Evolutionary conservation across 2,888 invertebrate genomes (phyloP).

Genomic region (Leptinotarsa tumamoca): DNA sequence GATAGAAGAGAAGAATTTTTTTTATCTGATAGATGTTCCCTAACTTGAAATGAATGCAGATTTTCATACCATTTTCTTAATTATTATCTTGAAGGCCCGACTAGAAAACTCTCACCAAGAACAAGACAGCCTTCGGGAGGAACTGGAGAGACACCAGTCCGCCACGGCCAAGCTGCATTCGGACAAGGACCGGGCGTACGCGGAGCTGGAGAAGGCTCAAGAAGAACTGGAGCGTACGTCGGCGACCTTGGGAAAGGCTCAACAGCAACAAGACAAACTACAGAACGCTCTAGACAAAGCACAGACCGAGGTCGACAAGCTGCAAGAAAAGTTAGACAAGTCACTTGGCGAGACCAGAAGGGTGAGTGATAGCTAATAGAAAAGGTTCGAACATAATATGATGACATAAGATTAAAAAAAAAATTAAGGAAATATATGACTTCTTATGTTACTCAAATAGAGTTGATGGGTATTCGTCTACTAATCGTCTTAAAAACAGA

Average conservation of each 20-base stretch:
- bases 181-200: slow-evolving; percentile 84
- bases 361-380: slow-evolving; percentile 66
- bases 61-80: too few species aligned
- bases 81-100: slow-evolving; percentile 71
- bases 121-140: slow-evolving; percentile 92
- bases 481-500: too few species aligned
- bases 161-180: slow-evolving; percentile 87
- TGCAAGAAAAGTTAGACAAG: slow-evolving; percentile 90
- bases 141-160: slow-evolving; percentile 88
- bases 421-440: too few species aligned
- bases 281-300: slow-evolving; percentile 90
- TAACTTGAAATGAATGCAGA: too few species aligned
- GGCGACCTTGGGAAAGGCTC: slow-evolving; percentile 90
- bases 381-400: too few species aligned
- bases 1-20: too few species aligned
- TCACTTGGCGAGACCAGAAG: slow-evolving; percentile 84
- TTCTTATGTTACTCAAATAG: too few species aligned
- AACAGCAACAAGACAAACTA: slow-evolving; percentile 90
- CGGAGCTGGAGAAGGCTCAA: slow-evolving; percentile 81
- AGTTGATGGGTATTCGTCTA: too few species aligned
- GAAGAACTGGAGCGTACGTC: slow-evolving; percentile 87
- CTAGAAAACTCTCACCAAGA: slow-evolving; percentile 95
- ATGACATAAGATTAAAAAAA: too few species aligned
- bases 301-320: slow-evolving; percentile 89
- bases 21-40: too few species aligned